These are phyloP conservation scores for Sebastes reedi DNA, from an alignment of 2,797 vertebrate genomes.

Conservation along the genomic window DNA sequence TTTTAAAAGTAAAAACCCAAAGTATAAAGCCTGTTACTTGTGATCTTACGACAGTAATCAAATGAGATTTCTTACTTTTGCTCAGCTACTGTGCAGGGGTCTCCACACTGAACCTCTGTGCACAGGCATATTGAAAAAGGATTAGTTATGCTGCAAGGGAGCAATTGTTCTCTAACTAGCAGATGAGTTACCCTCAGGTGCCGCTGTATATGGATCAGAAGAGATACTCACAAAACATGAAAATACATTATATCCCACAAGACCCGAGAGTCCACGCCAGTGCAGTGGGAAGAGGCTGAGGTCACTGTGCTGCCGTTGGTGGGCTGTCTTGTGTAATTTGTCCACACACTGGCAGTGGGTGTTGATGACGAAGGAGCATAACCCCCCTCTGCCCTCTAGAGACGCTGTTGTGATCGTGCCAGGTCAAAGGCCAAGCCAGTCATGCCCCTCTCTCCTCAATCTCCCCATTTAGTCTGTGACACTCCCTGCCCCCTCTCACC, in stretches of 20 bases:
- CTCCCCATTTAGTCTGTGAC: constrained; percentile 41
- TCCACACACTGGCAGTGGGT: constrained; percentile 33
- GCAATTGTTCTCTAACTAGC: not conserved
- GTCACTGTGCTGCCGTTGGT: not conserved
- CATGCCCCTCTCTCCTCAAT: constrained; percentile 44
- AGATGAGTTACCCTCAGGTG: not conserved
- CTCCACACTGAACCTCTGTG: not conserved
- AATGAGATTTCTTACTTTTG: not conserved
- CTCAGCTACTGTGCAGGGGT: not conserved
- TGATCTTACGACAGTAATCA: not conserved
- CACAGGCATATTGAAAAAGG: not conserved
- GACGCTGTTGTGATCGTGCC: constrained; percentile 25
- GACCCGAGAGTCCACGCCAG: not conserved
- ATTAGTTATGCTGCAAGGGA: constrained; percentile 12
- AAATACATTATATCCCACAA: not conserved
- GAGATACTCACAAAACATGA: not conserved
- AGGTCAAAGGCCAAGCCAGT: constrained; percentile 56
- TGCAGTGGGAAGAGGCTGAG: not conserved
- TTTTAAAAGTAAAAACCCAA: constrained; percentile 49
- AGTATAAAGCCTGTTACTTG: not conserved
- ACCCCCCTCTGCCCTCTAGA: constrained; percentile 18
- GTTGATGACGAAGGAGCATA: constrained; percentile 39
- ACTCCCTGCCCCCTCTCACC: not conserved
- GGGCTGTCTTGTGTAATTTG: not conserved
- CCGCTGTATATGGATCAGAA: not conserved